Conservation (phyloP, 2,113 vertebrate species). For the Rallus limicola region DNA sequence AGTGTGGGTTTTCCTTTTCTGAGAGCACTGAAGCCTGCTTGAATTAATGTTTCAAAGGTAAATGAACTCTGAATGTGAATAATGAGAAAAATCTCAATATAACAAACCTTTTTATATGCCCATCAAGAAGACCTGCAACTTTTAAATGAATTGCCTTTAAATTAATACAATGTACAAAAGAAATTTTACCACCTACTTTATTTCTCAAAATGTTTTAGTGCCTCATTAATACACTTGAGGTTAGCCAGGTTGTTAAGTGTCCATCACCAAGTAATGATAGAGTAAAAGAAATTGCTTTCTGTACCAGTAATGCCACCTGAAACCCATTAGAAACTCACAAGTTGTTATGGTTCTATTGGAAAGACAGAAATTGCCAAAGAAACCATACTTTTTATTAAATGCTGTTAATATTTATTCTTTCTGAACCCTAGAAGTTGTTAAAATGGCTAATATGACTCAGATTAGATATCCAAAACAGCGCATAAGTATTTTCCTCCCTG, state of each 20-base stretch:
- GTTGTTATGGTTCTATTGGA: constrained; percentile 18
- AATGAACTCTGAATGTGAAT: constrained; percentile 58
- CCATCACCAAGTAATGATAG: constrained; percentile 27
- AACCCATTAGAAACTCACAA: neutral
- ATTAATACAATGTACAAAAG: constrained; percentile 56
- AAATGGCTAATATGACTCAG: neutral
- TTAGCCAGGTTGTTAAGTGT: constrained; percentile 31
- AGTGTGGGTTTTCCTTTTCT: neutral
- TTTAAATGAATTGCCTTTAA: constrained; percentile 65
- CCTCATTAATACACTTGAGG: constrained; percentile 63
- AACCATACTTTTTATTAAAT: neutral
- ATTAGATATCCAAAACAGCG: neutral
- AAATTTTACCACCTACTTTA: constrained; percentile 57
- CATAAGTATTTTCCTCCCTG: neutral
- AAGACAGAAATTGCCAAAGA: neutral
- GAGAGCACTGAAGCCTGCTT: constrained; percentile 11
- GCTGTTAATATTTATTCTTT: neutral
- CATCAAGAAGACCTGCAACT: constrained; percentile 20
- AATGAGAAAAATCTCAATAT: constrained; percentile 55
- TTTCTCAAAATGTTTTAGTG: constrained; percentile 52
- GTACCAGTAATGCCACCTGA: neutral
- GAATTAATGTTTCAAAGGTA: constrained; percentile 63
- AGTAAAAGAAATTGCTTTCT: constrained; percentile 35
- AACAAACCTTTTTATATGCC: constrained; percentile 51
- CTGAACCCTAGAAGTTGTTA: neutral